Evolutionary conservation across 2,113 vertebrate genomes (phyloP), one percentile per base, ranked within the genome.

Genomic region (Channa argus): DNA sequence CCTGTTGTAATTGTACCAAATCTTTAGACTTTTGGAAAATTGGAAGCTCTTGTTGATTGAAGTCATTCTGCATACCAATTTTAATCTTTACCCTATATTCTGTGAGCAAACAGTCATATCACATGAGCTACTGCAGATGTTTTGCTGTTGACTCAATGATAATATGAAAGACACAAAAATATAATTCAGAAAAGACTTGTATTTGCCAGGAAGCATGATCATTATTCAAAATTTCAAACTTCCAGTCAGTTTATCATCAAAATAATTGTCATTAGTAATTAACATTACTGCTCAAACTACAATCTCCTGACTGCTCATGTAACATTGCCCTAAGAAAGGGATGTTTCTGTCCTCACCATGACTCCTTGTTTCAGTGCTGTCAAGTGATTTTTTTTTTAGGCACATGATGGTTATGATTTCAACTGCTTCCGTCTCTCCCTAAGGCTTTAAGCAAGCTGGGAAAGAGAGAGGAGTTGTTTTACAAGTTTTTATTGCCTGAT

Each of bases 381-480:
- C 36, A 24, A 11, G 10, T 8, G 9, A 38, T 24, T 52, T 2
- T 52, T 8, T 24, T 52, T 2, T 52, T 8, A 9, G 14, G 15
- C 70, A 64, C 71, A 64, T 78, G 70, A 62, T 63, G 52, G 38
- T 41, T 75, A 51, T 71, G 33, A 37, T 51, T 55, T 51, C 7
- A 45, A 5, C 61, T 8, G 60, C 53, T 11, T 50, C 63, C 52
- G 44, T 58, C n/a, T 36, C 8, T 76, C 55, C 52, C 46, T 3
- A 0, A 11, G 39, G 77, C 65, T 51, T 1, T 60, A 58, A 36
- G 39, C 49, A 56, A 62, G 51, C 74, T 61, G 15, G 43, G 52
- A 8, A 8, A 64, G 12, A 13, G 24, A 53, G 8, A 13, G 73
- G 5, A 10, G 15, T 11, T 36, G 8, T 47, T 55, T 5, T 51